A percentile compares a stretch with the other conserved stretches of the same genome.
phyloP scores from a whole-genome alignment of 2,888 invertebrate genomes.

The Drepanosiphum platanoidis region DNA sequence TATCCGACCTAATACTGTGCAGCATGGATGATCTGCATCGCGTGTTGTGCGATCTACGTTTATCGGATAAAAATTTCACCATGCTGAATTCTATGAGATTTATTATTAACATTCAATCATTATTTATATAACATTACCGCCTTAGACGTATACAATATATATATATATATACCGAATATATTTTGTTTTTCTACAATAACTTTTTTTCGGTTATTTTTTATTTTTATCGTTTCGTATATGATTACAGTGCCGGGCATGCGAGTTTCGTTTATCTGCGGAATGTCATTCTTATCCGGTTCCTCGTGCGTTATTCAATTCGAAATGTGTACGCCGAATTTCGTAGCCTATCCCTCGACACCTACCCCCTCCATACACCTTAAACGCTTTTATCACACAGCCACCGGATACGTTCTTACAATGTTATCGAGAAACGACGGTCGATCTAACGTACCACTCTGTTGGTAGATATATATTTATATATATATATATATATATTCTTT shows the following conservation, averaged over 20 bases:
- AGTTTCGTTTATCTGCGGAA: slow-evolving; percentile 57
- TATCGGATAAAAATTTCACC: too few relatives aligned
- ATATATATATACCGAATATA: not conserved
- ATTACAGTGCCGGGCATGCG: slow-evolving; percentile 36
- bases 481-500: not conserved
- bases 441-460: slow-evolving; percentile 35
- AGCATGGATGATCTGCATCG: too few relatives aligned
- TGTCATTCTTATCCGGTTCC: slow-evolving; percentile 55
- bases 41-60: too few relatives aligned
- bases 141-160: too few relatives aligned
- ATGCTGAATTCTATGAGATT: not conserved
- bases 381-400: slow-evolving; percentile 46
- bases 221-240: slow-evolving; percentile 33
- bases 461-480: not conserved
- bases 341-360: slow-evolving; percentile 50
- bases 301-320: slow-evolving; percentile 53
- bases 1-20: too few relatives aligned
- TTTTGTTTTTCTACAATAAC: slow-evolving; percentile 32
- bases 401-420: slow-evolving; percentile 58
- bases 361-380: slow-evolving; percentile 24
- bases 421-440: slow-evolving; percentile 56
- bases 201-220: slow-evolving; percentile 11
- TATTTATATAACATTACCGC: not conserved
- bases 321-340: slow-evolving; percentile 45
- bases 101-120: not conserved